A percentile compares a stretch with the other conserved stretches of the same genome.
These are phyloP conservation scores for Dicerorhinus sumatrensis DNA, from an alignment of 2,113 vertebrate genomes.

Conservation along the genomic window DNA sequence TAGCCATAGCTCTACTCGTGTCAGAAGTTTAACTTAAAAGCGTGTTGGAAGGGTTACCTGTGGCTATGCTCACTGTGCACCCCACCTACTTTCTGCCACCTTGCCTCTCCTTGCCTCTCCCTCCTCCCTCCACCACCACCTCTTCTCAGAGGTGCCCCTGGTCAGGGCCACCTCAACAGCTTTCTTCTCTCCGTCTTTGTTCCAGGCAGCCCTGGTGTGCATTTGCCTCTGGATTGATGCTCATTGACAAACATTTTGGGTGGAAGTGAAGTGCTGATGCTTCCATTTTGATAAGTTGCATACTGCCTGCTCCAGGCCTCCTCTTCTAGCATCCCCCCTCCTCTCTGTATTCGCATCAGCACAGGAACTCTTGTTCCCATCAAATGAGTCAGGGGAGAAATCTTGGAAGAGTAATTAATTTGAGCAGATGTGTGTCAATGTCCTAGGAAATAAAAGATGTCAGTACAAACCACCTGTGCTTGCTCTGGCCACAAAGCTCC, in stretches of 20 bases:
- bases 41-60: background rate
- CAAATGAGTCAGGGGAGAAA: constrained; percentile 60
- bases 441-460: constrained; percentile 58
- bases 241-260: background rate
- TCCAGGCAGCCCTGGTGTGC: background rate
- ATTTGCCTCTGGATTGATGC: background rate
- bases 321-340: background rate
- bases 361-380: background rate
- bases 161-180: background rate
- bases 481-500: background rate
- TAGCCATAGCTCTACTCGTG: background rate
- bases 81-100: background rate
- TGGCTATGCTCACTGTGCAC: accelerated
- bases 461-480: constrained; percentile 17
- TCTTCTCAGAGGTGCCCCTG: background rate
- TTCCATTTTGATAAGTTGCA: background rate
- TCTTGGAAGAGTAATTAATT: constrained; percentile 72
- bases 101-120: background rate
- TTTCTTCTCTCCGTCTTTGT: background rate
- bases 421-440: constrained; percentile 66
- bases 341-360: background rate
- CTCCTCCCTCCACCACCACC: background rate
- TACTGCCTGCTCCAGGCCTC: too few species aligned
- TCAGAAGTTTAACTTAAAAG: background rate
- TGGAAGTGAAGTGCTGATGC: background rate